Evolutionary conservation across 2,888 invertebrate species (phyloP).

Genomic region (Dorcus hopei): DNA sequence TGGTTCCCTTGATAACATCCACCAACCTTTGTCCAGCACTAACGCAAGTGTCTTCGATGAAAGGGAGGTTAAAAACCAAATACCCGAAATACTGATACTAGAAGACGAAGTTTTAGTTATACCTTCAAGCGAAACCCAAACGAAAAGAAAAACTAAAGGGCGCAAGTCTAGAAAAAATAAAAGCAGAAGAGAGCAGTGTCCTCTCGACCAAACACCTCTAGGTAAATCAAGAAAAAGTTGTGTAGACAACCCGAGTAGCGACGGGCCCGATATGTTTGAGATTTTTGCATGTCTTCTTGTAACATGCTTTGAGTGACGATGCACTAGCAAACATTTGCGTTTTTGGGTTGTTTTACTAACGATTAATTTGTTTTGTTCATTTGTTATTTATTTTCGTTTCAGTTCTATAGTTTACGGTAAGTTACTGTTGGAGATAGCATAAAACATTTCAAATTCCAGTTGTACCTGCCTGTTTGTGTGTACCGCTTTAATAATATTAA

Average conservation of each 20-base stretch:
- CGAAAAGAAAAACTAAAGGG: constrained; percentile 5
- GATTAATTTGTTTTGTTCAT: constrained; percentile 23
- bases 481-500: constrained; percentile 1
- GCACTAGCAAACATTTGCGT: constrained; percentile 27
- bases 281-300: constrained; percentile 32
- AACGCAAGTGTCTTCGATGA: constrained; percentile 24
- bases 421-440: constrained; percentile 22
- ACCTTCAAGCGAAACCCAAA: constrained; percentile 8
- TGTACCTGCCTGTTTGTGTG: constrained; percentile 35
- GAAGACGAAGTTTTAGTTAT: constrained; percentile 26
- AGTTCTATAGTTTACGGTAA: constrained; percentile 23
- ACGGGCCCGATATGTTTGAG: constrained; percentile 48
- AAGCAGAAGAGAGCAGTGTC: constrained; percentile 28
- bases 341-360: constrained; percentile 30
- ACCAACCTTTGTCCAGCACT: constrained; percentile 4
- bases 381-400: constrained; percentile 8
- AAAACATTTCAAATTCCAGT: constrained; percentile 15
- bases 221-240: constrained; percentile 29
- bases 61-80: constrained; percentile 22
- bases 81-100: constrained; percentile 38
- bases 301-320: constrained; percentile 21
- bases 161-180: constrained; percentile 13
- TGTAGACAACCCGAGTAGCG: constrained; percentile 19
- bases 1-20: constrained; percentile 34
- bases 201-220: constrained; percentile 31